Conservation (phyloP, 2,797 vertebrate species). For the Bradypus variegatus region DNA sequence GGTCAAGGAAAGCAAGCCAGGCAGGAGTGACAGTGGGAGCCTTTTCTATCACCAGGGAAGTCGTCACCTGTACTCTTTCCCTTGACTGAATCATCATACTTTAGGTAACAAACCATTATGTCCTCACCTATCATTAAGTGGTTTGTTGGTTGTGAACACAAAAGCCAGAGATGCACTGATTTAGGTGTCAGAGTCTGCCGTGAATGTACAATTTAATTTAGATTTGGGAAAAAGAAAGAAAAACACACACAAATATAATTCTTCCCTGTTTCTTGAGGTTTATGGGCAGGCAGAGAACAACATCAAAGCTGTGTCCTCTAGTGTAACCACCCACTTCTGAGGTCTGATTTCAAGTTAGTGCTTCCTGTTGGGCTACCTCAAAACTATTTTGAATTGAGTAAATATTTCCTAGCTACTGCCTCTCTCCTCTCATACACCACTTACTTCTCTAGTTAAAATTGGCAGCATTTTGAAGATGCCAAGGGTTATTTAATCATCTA, state of each 20-base stretch:
- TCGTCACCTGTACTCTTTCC: background rate
- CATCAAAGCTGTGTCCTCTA: background rate
- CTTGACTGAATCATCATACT: background rate
- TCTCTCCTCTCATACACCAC: constrained; percentile 2
- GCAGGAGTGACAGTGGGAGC: too few species aligned
- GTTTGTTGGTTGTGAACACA: background rate
- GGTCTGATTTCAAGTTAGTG: background rate
- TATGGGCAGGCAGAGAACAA: background rate
- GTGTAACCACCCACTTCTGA: background rate
- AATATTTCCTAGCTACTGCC: background rate
- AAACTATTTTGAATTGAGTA: constrained; percentile 12
- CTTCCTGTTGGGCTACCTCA: background rate
- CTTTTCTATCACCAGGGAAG: background rate
- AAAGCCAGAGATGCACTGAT: background rate
- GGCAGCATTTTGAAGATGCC: constrained; percentile 19
- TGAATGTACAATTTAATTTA: background rate
- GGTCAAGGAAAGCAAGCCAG: background rate
- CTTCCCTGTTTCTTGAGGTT: background rate
- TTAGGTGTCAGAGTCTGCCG: background rate
- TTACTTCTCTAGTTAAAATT: background rate
- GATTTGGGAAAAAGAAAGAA: constrained; percentile 10
- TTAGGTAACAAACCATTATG: background rate
- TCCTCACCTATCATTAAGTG: background rate
- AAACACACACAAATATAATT: background rate
- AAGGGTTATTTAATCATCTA: constrained; percentile 2